Base-by-base conservation (phyloP, 2,888 invertebrate species). In the Yponomeuta sedellus region DNA sequence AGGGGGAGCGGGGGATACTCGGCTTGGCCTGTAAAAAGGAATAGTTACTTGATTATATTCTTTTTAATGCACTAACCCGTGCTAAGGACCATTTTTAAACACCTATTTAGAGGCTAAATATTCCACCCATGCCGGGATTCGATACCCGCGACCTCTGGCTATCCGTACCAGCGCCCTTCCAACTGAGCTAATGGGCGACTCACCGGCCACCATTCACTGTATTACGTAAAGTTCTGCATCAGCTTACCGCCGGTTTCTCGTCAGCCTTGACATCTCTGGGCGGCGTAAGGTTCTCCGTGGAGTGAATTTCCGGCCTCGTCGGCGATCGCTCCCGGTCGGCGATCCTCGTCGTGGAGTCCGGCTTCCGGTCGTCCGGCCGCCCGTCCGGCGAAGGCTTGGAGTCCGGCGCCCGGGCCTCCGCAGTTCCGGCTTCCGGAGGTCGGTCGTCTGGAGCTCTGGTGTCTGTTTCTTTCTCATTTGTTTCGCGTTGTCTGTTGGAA, bases 1-100 rank as follows among this genome's bases (percentile, higher is more conserved):
- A 70, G 0, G 72, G 71, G 5, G 75, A 73, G 8, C 12, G 28
- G 66, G 8, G 8, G 61, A 12, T 10, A 16, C 4, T 12, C 22
- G 25, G 20, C 25, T 22, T 19, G 19, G 57, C 16, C 44, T 52
- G 44, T 12, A n/a, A n/a, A n/a, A n/a, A n/a, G n/a, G n/a, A n/a
- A n/a, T n/a, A n/a, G n/a, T n/a, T n/a, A n/a, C n/a, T n/a, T n/a
- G n/a, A n/a, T n/a, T n/a, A n/a, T n/a, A n/a, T n/a, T n/a, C n/a
- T n/a, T n/a, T n/a, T n/a, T n/a, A n/a, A n/a, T n/a, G n/a, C n/a
- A n/a, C n/a, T n/a, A n/a, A n/a, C n/a, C n/a, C n/a, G n/a, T n/a
- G n/a, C n/a, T n/a, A n/a, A n/a, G n/a, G n/a, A n/a, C n/a, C n/a
- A n/a, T n/a, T n/a, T n/a, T n/a, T n/a, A n/a, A n/a, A n/a, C n/a